Percentiles rank a stretch among this genome's conserved stretches.
These are phyloP conservation scores for Nothobranchius kuhntae DNA, from an alignment of 2,113 vertebrate genomes.

Conservation along the genomic window DNA sequence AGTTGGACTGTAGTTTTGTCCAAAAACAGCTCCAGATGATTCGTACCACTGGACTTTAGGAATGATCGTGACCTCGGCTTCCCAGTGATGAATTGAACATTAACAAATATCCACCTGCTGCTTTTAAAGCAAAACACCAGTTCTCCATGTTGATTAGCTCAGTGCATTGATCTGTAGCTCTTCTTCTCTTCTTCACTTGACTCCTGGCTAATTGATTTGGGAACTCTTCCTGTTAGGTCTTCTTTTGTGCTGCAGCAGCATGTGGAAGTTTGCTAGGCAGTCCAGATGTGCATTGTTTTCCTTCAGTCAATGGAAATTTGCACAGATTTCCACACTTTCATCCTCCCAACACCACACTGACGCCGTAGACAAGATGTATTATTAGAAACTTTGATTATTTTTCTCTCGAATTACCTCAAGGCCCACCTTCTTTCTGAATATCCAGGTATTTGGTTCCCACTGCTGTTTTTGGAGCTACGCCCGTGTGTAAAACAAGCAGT, in stretches of 20 bases:
- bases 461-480: constrained; percentile 63
- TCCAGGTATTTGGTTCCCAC: constrained; percentile 60
- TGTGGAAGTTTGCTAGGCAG: too few relatives aligned
- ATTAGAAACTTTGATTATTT: constrained; percentile 63
- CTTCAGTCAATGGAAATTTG: too few relatives aligned
- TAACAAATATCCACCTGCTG: background rate
- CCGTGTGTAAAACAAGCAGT: constrained; percentile 70
- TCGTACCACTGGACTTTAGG: too few relatives aligned
- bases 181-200: background rate
- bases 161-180: background rate
- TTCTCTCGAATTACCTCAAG: constrained; percentile 49
- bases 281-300: too few relatives aligned
- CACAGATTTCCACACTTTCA: constrained; percentile 21
- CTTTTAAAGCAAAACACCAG: background rate
- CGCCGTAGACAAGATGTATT: constrained; percentile 53
- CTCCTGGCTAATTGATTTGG: background rate
- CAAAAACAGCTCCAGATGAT: too few relatives aligned
- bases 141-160: background rate
- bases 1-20: too few relatives aligned
- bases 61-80: too few relatives aligned
- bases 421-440: constrained; percentile 69
- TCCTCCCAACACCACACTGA: constrained; percentile 38
- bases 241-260: too few relatives aligned
- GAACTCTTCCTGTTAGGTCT: constrained; percentile 5
- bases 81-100: background rate